A percentile compares a stretch with the other conserved stretches of the same genome.
Conservation (phyloP, 2,113 vertebrate species). For the Notarius lentiginosus region DNA sequence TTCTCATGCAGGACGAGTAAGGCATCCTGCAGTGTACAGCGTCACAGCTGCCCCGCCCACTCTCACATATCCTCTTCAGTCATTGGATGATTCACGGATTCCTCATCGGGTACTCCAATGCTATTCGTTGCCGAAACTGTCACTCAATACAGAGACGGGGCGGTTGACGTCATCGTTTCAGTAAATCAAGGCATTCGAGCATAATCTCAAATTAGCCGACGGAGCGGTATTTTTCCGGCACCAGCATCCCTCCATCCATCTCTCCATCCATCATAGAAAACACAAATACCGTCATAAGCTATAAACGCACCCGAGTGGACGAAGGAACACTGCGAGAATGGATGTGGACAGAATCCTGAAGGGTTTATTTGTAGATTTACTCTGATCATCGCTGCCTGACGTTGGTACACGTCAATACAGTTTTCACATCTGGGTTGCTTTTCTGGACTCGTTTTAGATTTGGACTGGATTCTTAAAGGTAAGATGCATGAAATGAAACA, state of each 20-base stretch:
- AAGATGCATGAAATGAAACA: constrained; percentile 47
- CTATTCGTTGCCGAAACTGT: constrained; percentile 58
- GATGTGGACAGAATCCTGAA: constrained; percentile 62
- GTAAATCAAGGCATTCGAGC: constrained; percentile 72
- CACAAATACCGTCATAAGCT: background rate
- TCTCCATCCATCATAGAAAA: constrained; percentile 35
- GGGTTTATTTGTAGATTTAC: constrained; percentile 58
- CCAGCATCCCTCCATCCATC: constrained; percentile 37
- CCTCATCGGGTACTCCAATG: constrained; percentile 22
- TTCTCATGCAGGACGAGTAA: constrained; percentile 54
- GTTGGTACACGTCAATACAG: constrained; percentile 44
- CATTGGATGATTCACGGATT: constrained; percentile 58
- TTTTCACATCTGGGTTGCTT: constrained; percentile 57
- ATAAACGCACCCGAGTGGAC: constrained; percentile 46
- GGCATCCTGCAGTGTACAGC: constrained; percentile 78
- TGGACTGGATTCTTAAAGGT: constrained; percentile 61
- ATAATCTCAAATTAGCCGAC: constrained; percentile 61
- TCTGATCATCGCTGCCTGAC: constrained; percentile 62
- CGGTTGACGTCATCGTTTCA: constrained; percentile 79
- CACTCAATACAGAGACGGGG: constrained; percentile 56
- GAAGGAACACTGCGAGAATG: constrained; percentile 69
- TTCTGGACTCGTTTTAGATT: constrained; percentile 52
- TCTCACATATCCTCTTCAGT: background rate
- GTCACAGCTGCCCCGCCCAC: constrained; percentile 63
- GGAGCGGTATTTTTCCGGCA: constrained; percentile 54